Conservation (phyloP, 2,113 vertebrate species). For the Brachyhypopomus occidentalis region DNA sequence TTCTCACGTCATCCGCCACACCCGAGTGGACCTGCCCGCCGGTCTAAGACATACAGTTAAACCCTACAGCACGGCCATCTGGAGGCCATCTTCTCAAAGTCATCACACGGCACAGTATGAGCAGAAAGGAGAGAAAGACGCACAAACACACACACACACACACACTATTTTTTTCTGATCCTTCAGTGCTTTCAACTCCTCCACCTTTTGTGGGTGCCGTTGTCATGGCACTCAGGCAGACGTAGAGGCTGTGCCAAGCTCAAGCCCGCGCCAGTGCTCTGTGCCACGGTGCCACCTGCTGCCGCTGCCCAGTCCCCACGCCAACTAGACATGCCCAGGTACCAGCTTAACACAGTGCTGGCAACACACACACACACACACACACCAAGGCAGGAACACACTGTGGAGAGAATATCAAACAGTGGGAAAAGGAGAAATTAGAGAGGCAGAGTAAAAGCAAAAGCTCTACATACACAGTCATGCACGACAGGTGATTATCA, state of each 20-base stretch:
- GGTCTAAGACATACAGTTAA: too few species aligned
- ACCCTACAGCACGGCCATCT: too few species aligned
- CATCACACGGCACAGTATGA: too few species aligned
- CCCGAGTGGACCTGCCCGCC: too few species aligned
- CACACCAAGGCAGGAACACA: background rate
- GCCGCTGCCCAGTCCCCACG: constrained; percentile 19
- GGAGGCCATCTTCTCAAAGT: too few species aligned
- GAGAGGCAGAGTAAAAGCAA: background rate
- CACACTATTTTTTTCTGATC: background rate
- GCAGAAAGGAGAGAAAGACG: too few species aligned
- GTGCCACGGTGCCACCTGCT: constrained; percentile 32
- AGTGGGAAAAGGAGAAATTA: background rate
- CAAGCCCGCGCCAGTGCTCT: constrained; percentile 4
- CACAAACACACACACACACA: background rate
- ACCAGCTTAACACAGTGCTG: background rate
- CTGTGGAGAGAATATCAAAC: background rate
- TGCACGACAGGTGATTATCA: constrained; percentile 24
- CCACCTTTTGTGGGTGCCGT: constrained; percentile 15
- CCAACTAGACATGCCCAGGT: constrained; percentile 15
- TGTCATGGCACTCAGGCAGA: constrained; percentile 8
- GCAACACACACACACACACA: background rate
- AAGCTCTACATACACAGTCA: background rate
- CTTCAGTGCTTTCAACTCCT: background rate
- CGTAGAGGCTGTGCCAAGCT: constrained; percentile 19
- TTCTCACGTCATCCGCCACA: too few species aligned